A percentile compares a stretch with the other conserved stretches of the same genome.
These are phyloP conservation scores for Coelopa pilipes DNA, from an alignment of 2,888 invertebrate genomes.

Conservation along the genomic window DNA sequence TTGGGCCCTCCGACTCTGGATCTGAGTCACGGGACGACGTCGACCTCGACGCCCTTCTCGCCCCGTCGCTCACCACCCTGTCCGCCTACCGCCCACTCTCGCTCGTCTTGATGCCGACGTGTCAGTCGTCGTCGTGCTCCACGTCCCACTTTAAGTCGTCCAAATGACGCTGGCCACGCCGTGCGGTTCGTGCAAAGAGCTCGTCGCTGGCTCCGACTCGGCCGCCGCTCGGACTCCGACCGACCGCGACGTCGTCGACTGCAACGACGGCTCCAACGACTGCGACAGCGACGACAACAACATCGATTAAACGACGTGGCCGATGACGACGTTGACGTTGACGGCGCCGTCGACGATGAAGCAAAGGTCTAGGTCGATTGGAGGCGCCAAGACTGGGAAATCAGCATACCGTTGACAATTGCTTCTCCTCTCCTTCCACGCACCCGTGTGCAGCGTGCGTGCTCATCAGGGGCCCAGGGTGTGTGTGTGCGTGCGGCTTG, in stretches of 20 bases:
- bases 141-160: conserved; percentile 22
- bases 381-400: conserved; percentile 23
- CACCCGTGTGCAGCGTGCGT: background rate
- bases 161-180: conserved; percentile 20
- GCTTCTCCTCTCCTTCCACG: background rate
- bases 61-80: background rate
- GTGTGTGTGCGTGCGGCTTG: background rate
- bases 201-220: background rate
- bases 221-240: too few species aligned
- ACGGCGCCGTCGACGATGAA: conserved; percentile 23
- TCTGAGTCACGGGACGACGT: background rate
- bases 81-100: background rate
- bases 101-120: background rate
- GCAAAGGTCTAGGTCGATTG: conserved; percentile 35
- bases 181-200: conserved; percentile 5
- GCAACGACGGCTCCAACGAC: background rate
- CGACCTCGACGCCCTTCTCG: background rate
- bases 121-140: background rate
- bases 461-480: background rate
- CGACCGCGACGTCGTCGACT: background rate
- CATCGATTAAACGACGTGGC: too few species aligned
- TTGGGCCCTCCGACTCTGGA: background rate
- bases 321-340: too few species aligned
- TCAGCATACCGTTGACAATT: background rate
- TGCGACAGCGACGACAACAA: background rate